Base-by-base conservation (phyloP, 2,888 invertebrate species). In the Entomobrya multifasciata region DNA sequence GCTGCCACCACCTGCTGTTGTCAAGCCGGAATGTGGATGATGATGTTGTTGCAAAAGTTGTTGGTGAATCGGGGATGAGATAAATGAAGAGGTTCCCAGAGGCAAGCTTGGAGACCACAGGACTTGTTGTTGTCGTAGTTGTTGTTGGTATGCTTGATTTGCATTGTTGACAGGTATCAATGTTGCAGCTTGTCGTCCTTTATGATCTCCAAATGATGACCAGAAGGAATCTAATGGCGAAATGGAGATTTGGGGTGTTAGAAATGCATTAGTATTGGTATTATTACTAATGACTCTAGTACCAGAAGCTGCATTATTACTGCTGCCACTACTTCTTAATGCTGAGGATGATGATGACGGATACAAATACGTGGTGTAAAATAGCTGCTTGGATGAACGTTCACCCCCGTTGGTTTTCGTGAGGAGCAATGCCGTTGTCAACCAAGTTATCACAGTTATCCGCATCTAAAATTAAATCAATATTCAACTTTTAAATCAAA, bases 71-170 rank as follows among this genome's bases (percentile, higher is more conserved):
- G 80, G 80, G 44, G 80, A 41, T 41, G 80, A 65, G 44, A 70
- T 70, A 70, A 80, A 80, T 55, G 79, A 74, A 60, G 86, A 79
- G 20, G 86, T 79, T 79, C 86, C 86, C 60, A 86, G 36, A 49
- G 86, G 86, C 72, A 86, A 79, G 47, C 86, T 86, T 74, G 86
- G 86, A 62, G 86, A 86, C 86, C 86, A 86, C 72, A 86, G 60
- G 57, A 79, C 44, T 86, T 86, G 83, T 62, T 83, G 86, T 52
- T 86, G 86, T 79, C 85, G 78, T 2, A 85, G 78, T 67, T 79
- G 85, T 72, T 79, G 86, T 62, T 85, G 83, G 3, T 83, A 36
- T 11, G 13, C 27, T 27, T 67, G 67, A 86, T 86, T 86, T 86
- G 60, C 79, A 79, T 79, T 74, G 77, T 60, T 79, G 79, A 86